phyloP scores from a whole-genome alignment of 2,113 vertebrate genomes.

The Oriolus oriolus region DNA sequence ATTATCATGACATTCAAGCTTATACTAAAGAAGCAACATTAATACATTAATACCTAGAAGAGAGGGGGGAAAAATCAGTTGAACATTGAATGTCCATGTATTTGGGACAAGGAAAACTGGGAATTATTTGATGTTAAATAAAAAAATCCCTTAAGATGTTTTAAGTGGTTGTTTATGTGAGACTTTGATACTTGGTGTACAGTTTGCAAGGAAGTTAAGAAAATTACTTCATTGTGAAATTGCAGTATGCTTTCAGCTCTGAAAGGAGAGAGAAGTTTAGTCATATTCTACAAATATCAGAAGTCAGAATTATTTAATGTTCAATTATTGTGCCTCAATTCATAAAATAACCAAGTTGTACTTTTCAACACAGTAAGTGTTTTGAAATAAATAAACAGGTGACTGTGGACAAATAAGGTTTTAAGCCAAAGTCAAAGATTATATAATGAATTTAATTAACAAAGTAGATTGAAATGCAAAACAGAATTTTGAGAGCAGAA shows the following conservation, averaged over 20 bases:
- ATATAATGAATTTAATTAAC: not conserved
- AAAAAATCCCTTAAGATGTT: not conserved
- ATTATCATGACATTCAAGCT: not conserved
- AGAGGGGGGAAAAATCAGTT: not conserved
- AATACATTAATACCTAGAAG: not conserved
- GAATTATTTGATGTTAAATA: not conserved
- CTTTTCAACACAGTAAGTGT: not conserved
- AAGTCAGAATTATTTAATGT: not conserved
- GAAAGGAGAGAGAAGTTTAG: not conserved
- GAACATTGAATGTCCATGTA: not conserved
- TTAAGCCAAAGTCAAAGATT: not conserved
- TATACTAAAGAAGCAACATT: not conserved
- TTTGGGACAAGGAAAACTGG: not conserved
- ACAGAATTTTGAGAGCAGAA: not conserved
- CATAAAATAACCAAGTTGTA: not conserved
- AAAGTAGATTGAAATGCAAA: not conserved
- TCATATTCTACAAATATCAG: not conserved
- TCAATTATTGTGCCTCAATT: not conserved
- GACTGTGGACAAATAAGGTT: not conserved
- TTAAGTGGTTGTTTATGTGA: not conserved
- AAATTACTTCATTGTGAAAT: not conserved
- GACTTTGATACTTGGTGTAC: not conserved
- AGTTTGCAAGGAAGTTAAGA: not conserved
- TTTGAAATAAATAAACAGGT: not conserved
- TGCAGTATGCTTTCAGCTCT: not conserved